Conservation (phyloP, 2,888 invertebrate species). For the Andrena dorsata region DNA sequence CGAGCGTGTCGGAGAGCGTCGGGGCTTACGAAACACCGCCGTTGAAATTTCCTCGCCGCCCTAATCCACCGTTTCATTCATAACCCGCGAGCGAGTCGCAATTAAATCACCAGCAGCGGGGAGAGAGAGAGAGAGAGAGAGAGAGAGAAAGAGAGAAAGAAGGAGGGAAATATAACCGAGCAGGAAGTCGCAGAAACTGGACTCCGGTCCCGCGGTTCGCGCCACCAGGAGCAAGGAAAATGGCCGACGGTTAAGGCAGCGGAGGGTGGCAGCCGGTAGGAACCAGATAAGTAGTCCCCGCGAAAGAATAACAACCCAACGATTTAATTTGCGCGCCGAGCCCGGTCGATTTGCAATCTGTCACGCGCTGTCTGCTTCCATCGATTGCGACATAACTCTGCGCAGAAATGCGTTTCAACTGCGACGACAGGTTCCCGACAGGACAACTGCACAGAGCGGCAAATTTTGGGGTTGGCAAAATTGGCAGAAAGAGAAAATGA, state of each 20-base stretch:
- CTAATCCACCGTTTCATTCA: constrained; percentile 57
- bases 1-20: constrained; percentile 26
- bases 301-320: constrained; percentile 34
- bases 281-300: constrained; percentile 10
- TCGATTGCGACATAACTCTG: constrained; percentile 55
- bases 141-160: not conserved
- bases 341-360: constrained; percentile 45
- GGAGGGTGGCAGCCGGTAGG: constrained; percentile 16
- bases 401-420: constrained; percentile 21
- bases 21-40: constrained; percentile 7
- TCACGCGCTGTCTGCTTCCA: constrained; percentile 48
- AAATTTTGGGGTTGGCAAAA: not conserved
- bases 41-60: constrained; percentile 30
- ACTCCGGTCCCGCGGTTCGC: constrained; percentile 39
- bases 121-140: not conserved
- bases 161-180: constrained; percentile 12
- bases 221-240: constrained; percentile 29
- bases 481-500: too few species aligned
- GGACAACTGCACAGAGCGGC: not conserved
- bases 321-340: constrained; percentile 55
- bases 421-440: constrained; percentile 42
- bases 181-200: constrained; percentile 61
- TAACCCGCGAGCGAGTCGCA: constrained; percentile 16
- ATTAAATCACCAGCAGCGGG: constrained; percentile 22
- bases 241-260: not conserved